Base-by-base conservation (phyloP, 1,140 invertebrate species). In the Drosophila lacteicornis region DNA sequence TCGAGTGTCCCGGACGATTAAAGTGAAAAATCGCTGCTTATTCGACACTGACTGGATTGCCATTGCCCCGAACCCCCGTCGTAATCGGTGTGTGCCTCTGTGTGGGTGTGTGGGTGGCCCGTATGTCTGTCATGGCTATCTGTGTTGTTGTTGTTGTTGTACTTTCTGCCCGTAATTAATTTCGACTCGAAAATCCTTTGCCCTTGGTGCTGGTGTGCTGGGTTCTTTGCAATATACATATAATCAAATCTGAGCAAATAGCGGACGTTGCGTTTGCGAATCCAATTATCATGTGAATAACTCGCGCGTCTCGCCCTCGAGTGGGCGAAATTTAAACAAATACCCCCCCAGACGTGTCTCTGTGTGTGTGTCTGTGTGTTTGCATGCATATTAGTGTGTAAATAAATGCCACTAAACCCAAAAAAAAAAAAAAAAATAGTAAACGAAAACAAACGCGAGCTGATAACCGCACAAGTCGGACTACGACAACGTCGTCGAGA, bases 401-500 rank as follows among this genome's bases (percentile, higher is more conserved):
- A 80, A 88, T 88, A 88, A 83, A 79, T 77, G 80, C 68, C 84
- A 80, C 77, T 80, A 87, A 80, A 83, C 71, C 79, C 60, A 80
- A 61, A 78, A 60, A 73, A 75, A 65, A 65, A 65, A 65, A 57
- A 46, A 40, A 19, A 33, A 68, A 7, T 53, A 80, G 62, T 78
- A 78, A 88, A 88, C 63, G 56, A 84, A 87, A 88, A 88, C 80
- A 90, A 78, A 84, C 58, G 73, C 67, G 42, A 62, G 49, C 84
- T 87, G 84, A 87, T 87, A 88, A 87, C 84, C 84, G 68, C 77
- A 88, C 71, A 83, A 75, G 65, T 76, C 56, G 83, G 83, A 87
- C 84, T 84, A 87, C 84, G 84, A 88, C 83, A 87, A 87, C 80
- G 58, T 63, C 63, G 57, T 25, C 56, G 62, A 65, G 62, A 45